Evolutionary conservation across 2,797 vertebrate genomes (phyloP).

Genomic region (Tenualosa thibaudeaui): DNA sequence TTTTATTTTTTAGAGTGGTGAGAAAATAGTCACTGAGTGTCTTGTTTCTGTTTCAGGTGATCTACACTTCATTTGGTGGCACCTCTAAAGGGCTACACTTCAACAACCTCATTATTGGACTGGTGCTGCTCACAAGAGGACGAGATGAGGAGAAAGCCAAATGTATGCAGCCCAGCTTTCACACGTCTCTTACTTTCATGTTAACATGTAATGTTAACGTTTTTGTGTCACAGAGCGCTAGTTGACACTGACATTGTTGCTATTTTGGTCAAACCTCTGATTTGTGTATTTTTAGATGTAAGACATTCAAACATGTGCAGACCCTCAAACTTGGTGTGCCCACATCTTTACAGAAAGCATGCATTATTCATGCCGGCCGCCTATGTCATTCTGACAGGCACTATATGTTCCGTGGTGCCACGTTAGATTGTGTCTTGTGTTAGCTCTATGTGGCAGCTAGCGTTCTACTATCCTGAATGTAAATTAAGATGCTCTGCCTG

Average conservation of each 20-base stretch:
- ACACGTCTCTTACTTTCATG: not conserved
- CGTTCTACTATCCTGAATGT: not conserved
- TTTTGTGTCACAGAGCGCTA: not conserved
- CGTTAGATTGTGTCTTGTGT: not conserved
- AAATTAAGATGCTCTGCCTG: not conserved
- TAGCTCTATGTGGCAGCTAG: not conserved
- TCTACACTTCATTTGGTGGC: conserved; percentile 96
- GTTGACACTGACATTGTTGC: not conserved
- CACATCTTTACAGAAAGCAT: not conserved
- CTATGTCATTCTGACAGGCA: not conserved
- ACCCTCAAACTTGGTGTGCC: not conserved
- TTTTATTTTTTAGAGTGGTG: not conserved
- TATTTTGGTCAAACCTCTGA: conserved; percentile 4
- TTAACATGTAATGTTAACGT: not conserved
- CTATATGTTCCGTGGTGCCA: not conserved
- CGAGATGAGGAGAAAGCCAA: conserved; percentile 96
- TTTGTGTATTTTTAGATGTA: conserved; percentile 16
- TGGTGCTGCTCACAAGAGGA: conserved; percentile 95
- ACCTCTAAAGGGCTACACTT: conserved; percentile 97
- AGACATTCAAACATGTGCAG: not conserved
- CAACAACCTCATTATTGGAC: conserved; percentile 95
- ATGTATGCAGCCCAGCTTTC: conserved; percentile 75
- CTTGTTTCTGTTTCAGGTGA: conserved; percentile 77
- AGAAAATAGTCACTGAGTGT: conserved; percentile 6
- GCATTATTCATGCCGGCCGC: not conserved